Evolutionary conservation across 2,797 vertebrate species (phyloP).

Genomic region (Lemur catta): DNA sequence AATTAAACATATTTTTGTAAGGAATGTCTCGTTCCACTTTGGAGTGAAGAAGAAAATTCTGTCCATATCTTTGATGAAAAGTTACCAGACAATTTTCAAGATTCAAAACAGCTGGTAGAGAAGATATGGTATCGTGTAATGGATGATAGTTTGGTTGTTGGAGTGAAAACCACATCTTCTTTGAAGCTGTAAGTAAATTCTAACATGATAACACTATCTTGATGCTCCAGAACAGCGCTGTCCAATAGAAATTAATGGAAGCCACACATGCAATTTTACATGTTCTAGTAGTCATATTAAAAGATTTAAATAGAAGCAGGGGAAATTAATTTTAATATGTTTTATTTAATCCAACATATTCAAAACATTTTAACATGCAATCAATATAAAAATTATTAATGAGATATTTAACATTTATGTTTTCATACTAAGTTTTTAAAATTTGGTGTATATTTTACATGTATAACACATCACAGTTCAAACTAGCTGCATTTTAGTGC

Average conservation of each 20-base stretch:
- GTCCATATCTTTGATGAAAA: conserved; percentile 67
- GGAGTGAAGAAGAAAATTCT: conserved; percentile 88
- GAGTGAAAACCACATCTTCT: conserved; percentile 86
- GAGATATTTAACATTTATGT: neutral
- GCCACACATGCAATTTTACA: neutral
- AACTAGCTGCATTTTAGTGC: neutral
- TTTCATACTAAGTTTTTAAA: neutral
- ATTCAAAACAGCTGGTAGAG: conserved; percentile 82
- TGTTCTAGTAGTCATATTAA: neutral
- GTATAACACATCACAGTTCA: neutral
- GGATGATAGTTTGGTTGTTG: conserved; percentile 90
- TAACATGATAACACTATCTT: neutral
- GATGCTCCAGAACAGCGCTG: neutral
- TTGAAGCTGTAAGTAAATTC: conserved; percentile 86
- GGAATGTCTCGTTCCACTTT: conserved; percentile 92
- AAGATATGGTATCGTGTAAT: conserved; percentile 91
- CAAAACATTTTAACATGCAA: neutral
- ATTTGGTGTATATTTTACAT: neutral
- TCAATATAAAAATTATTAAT: neutral
- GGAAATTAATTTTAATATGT: neutral
- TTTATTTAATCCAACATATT: neutral
- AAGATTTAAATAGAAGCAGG: conserved; percentile 16
- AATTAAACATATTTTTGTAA: conserved; percentile 77
- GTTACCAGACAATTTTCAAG: conserved; percentile 62
- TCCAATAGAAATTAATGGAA: neutral